Evolutionary conservation across 1,140 invertebrate species (phyloP).

Genomic region (Drosophila sproati): DNA sequence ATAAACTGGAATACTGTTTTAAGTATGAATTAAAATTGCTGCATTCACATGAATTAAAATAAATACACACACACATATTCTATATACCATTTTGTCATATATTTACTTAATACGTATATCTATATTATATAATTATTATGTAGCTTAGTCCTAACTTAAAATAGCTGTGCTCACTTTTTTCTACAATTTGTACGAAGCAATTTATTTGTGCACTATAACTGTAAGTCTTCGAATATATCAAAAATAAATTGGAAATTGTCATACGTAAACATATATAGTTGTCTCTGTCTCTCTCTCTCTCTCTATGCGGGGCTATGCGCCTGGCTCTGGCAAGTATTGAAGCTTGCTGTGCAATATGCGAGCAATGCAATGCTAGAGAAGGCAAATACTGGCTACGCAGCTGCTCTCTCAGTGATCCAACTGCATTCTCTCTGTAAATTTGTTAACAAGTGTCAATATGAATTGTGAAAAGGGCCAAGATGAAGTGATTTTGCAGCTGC

Average conservation of each 20-base stretch:
- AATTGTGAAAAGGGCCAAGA: no score
- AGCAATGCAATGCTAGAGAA: no score
- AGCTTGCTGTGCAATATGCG: no score
- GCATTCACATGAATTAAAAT: not conserved
- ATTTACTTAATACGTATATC: conserved; percentile 17
- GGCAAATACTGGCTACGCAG: no score
- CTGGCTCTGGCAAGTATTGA: no score
- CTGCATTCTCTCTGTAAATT: no score
- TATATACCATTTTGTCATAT: conserved; percentile 37
- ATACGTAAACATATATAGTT: not conserved
- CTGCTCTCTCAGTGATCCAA: no score
- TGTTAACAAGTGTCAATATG: no score
- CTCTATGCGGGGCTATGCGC: no score
- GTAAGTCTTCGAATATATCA: conserved; percentile 60
- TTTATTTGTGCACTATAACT: conserved; percentile 40
- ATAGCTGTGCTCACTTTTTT: conserved; percentile 38
- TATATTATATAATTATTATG: conserved; percentile 72
- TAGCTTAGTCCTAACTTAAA: conserved; percentile 71
- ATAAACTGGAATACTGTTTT: conserved; percentile 73
- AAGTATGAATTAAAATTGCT: conserved; percentile 51
- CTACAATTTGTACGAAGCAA: conserved; percentile 60
- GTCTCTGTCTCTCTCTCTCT: no score
- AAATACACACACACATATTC: conserved; percentile 40
- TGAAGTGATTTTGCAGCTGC: no score
- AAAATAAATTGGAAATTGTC: conserved; percentile 50